These are phyloP conservation scores for Arctia plantaginis DNA, from an alignment of 2,888 invertebrate genomes.

Conservation along the genomic window DNA sequence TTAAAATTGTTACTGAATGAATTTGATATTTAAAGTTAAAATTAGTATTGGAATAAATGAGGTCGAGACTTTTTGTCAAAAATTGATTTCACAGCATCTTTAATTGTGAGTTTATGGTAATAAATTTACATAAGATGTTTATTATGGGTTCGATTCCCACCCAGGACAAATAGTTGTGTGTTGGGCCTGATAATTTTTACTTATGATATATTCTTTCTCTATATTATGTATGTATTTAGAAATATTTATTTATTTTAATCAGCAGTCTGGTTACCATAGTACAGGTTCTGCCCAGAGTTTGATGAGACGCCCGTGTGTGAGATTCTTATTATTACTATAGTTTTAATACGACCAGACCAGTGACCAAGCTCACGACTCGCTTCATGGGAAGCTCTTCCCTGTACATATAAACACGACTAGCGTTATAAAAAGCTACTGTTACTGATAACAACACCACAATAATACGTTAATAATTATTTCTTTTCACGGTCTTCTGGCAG, in stretches of 20 bases:
- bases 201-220: too few species aligned
- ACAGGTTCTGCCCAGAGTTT: too few species aligned
- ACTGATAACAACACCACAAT: too few species aligned
- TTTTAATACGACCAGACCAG: background rate
- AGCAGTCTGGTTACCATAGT: too few species aligned
- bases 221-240: too few species aligned
- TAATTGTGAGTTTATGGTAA: background rate
- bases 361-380: too few species aligned
- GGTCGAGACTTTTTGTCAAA: background rate
- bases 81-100: too few species aligned
- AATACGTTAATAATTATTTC: background rate
- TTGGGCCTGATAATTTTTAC: too few species aligned
- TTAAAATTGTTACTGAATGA: constrained; percentile 2
- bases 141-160: background rate
- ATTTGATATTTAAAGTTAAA: background rate
- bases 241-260: too few species aligned
- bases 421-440: background rate
- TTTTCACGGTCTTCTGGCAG: background rate
- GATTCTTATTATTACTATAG: too few species aligned
- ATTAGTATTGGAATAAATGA: background rate
- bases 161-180: too few species aligned
- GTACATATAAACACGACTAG: background rate
- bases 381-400: background rate
- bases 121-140: background rate
- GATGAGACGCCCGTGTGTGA: too few species aligned